These are phyloP conservation scores for Frankliniella intonsa DNA, from an alignment of 2,888 invertebrate species.

Conservation along the genomic window DNA sequence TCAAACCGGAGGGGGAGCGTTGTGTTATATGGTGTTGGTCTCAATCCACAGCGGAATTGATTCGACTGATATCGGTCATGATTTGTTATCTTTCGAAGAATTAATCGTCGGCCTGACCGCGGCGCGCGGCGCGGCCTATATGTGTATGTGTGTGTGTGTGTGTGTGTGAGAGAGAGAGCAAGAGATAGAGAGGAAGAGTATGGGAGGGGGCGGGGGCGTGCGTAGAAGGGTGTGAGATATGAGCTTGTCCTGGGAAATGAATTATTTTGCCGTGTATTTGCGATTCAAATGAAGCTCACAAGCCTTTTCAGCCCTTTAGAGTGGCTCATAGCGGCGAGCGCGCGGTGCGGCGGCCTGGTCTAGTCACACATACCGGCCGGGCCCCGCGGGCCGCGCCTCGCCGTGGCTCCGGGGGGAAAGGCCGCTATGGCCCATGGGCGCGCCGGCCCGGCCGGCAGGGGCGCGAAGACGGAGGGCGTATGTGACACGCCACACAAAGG, in stretches of 20 bases:
- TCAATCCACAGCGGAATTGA: background rate
- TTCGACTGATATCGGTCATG: background rate
- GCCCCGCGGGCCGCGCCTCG: too few relatives aligned
- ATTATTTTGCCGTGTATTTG: conserved; percentile 25
- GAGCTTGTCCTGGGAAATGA: conserved; percentile 11
- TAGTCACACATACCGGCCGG: background rate
- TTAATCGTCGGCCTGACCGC: background rate
- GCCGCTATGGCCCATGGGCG: too few relatives aligned
- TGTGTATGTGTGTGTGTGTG: background rate
- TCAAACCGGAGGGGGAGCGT: too few relatives aligned
- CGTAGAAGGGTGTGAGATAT: background rate
- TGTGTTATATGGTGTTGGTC: too few relatives aligned
- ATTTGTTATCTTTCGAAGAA: background rate
- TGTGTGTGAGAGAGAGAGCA: background rate
- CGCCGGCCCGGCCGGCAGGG: too few relatives aligned
- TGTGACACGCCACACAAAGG: too few relatives aligned
- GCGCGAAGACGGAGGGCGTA: too few relatives aligned
- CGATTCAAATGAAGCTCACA: conserved; percentile 10
- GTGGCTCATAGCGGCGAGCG: background rate
- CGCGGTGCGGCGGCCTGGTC: background rate
- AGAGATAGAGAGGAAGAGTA: background rate
- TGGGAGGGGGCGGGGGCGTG: background rate
- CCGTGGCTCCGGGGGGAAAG: too few relatives aligned
- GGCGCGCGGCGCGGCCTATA: background rate
- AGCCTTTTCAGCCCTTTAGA: background rate